Percentiles rank a stretch among this genome's conserved stretches.
Conservation (phyloP, 2,113 vertebrate species). For the Laticauda colubrina region DNA sequence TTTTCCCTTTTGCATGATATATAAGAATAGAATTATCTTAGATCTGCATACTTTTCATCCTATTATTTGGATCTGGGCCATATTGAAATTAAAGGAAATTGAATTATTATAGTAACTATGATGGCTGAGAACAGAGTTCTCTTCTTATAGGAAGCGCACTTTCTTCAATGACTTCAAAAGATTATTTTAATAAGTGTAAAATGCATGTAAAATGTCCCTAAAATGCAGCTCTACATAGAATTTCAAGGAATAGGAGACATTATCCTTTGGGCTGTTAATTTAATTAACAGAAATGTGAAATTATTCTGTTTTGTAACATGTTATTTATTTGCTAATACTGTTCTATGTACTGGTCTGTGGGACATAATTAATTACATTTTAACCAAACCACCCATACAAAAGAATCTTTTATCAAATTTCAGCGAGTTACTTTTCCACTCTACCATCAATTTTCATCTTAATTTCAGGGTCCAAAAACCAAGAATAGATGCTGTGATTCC, state of each 20-base stretch:
- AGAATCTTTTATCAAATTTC: background rate
- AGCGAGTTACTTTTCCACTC: background rate
- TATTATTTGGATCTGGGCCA: background rate
- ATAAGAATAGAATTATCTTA: background rate
- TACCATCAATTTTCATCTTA: background rate
- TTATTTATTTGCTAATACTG: background rate
- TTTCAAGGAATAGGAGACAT: background rate
- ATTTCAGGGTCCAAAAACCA: background rate
- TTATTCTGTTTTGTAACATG: background rate
- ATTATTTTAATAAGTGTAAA: background rate
- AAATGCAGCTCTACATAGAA: background rate
- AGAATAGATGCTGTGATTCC: too few species aligned
- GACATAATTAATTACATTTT: background rate
- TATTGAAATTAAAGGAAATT: background rate
- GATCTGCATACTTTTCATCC: background rate
- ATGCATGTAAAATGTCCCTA: too few species aligned
- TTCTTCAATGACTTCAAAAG: background rate
- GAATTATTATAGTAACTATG: background rate
- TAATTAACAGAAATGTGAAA: background rate
- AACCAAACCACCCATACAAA: background rate
- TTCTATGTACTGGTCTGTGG: background rate
- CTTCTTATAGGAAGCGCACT: background rate
- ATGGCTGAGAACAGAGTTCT: background rate
- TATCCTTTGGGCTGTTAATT: background rate
- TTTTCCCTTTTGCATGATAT: background rate